phyloP scores from a whole-genome alignment of 1,140 invertebrate species.

The Psilanteris sp. region DNA sequence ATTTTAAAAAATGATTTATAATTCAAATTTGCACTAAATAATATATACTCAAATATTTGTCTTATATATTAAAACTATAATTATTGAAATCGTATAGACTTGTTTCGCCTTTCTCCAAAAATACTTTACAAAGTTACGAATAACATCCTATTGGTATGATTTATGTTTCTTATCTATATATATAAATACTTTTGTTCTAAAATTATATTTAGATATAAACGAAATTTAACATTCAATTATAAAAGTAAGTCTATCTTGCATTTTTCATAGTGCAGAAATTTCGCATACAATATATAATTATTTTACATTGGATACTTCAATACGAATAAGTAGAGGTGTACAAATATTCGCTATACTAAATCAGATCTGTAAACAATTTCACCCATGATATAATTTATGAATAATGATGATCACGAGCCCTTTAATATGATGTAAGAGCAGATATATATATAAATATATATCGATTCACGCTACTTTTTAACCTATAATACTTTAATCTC shows the following conservation, averaged over 20 bases:
- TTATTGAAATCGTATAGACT: no score
- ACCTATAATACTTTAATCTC: slow-evolving; percentile 39
- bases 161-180: background rate
- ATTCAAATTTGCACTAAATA: no score
- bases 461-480: slow-evolving; percentile 19
- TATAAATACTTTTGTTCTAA: no score
- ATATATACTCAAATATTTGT: no score
- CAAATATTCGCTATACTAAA: slow-evolving; percentile 8
- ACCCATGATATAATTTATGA: slow-evolving; percentile 5
- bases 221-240: background rate
- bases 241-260: background rate
- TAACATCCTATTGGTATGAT: background rate
- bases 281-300: background rate
- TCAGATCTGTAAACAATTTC: background rate
- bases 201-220: background rate
- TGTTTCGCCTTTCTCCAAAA: slow-evolving; percentile 23
- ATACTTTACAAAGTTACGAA: slow-evolving; percentile 29
- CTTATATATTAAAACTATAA: no score
- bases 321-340: slow-evolving; percentile 4
- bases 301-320: background rate
- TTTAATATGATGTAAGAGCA: background rate
- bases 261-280: background rate
- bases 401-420: slow-evolving; percentile 29
- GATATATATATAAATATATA: no score
- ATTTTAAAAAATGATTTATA: no score